These are phyloP conservation scores for Melitaea cinxia DNA, from an alignment of 1,140 invertebrate species.

Conservation along the genomic window DNA sequence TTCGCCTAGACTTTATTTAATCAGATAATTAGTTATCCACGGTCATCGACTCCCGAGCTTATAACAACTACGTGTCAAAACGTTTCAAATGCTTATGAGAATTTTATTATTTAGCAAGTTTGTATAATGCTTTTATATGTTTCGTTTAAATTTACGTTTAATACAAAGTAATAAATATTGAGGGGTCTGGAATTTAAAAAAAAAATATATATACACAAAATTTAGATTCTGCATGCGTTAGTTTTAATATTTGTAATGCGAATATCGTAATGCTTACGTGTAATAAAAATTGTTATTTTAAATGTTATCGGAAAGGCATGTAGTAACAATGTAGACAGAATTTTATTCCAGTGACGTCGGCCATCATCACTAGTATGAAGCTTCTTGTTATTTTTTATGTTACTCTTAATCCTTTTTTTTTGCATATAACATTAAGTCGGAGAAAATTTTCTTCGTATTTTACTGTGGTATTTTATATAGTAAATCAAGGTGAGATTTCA, in stretches of 20 bases:
- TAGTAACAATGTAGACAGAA: too few species aligned
- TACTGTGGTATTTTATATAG: too few species aligned
- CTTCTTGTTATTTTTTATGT: too few species aligned
- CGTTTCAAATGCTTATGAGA: slow-evolving; percentile 29
- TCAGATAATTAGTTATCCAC: slow-evolving; percentile 37
- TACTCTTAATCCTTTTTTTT: too few species aligned
- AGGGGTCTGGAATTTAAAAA: not conserved
- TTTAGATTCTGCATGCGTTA: slow-evolving; percentile 25
- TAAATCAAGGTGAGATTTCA: too few species aligned
- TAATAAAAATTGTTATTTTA: slow-evolving; percentile 35
- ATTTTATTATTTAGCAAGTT: slow-evolving; percentile 24
- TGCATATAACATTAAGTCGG: too few species aligned
- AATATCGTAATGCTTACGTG: slow-evolving; percentile 36
- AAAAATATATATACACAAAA: not conserved
- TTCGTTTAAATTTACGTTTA: slow-evolving; percentile 20
- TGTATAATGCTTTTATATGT: not conserved
- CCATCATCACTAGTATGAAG: too few species aligned
- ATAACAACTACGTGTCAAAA: slow-evolving; percentile 29
- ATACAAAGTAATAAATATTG: slow-evolving; percentile 2
- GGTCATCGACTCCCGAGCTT: slow-evolving; percentile 37
- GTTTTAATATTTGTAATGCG: slow-evolving; percentile 24
- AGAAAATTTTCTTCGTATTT: too few species aligned
- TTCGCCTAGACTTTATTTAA: slow-evolving; percentile 34
- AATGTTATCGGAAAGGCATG: not conserved
- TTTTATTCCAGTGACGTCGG: too few species aligned